Evolutionary conservation across 2,797 vertebrate genomes (phyloP), one percentile per base, ranked within the genome.

Genomic region (Crypturellus tataupa): DNA sequence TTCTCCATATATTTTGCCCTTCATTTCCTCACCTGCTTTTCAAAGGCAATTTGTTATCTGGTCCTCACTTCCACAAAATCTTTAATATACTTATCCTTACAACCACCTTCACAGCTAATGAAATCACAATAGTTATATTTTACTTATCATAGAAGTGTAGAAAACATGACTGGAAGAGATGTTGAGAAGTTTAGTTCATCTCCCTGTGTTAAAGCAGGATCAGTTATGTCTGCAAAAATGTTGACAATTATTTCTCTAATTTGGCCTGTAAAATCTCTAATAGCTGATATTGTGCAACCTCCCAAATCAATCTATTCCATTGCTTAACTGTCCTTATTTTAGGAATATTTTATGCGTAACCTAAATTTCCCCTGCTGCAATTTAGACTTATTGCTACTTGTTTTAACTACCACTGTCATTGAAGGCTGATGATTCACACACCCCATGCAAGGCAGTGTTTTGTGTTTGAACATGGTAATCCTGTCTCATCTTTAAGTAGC

Each of bases 21-120:
- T 94, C 31, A 82, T 93, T 95, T 90, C 29, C 80, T 94, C 58
- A 44, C 40, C 31, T 73, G 10, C 29, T 15, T 87, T 68, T 84
- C 37, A 77, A 90, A 89, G 47, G 31, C 51, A 80, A 42, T 93
- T 94, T 94, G 76, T 88, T 77, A 60, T 49, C 31, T 70, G 23
- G 21, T 63, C 12, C 21, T 91, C 33, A 60, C 33, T 37, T 89
- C 56, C 40, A 71, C 12, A 80, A 90, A 39, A 67, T 80, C 69
- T 89, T 92, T 90, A 55, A 55, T 79, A 31, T 47, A 19, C 21
- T 90, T 84, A 64, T 62, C 67, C 40, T 93, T 58, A 76, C 35
- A 93, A 42, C 23, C 12, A 2, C n/a, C 80, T 72, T 82, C 20
- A 40, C n/a, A 35, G 39, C 58, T 80, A 90, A 49, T n/a, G 55